These are phyloP conservation scores for Chelon auratus DNA, from an alignment of 2,797 vertebrate species.

Conservation along the genomic window DNA sequence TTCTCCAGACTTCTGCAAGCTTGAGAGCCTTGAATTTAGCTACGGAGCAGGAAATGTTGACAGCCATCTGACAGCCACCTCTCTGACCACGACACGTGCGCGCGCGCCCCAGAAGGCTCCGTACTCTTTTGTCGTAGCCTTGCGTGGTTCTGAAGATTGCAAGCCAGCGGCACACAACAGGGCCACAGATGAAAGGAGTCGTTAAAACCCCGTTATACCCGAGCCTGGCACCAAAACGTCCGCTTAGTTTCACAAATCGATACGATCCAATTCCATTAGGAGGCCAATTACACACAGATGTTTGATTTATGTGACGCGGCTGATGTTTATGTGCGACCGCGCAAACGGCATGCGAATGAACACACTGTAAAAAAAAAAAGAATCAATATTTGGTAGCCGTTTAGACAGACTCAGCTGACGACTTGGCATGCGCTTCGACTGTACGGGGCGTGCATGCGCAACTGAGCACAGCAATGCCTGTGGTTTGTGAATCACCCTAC, in stretches of 20 bases:
- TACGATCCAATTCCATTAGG: conserved; percentile 64
- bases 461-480: conserved; percentile 13
- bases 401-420: conserved; percentile 24
- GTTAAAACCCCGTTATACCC: conserved; percentile 61
- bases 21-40: conserved; percentile 3
- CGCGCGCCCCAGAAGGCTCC: conserved; percentile 10
- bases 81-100: not conserved
- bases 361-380: not conserved
- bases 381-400: conserved; percentile 48
- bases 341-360: conserved; percentile 22
- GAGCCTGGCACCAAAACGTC: conserved; percentile 45
- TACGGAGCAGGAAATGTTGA: not conserved
- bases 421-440: conserved; percentile 27
- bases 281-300: conserved; percentile 62
- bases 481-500: conserved; percentile 50
- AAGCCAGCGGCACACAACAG: conserved; percentile 36
- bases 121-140: conserved; percentile 21
- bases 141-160: conserved; percentile 32
- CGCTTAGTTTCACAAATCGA: conserved; percentile 69
- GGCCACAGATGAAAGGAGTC: conserved; percentile 37
- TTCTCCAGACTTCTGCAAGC: not conserved
- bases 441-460: conserved; percentile 8
- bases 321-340: conserved; percentile 48
- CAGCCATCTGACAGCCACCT: not conserved
- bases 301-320: conserved; percentile 63